Evolutionary conservation across 2,888 invertebrate species (phyloP), one percentile per base, ranked within the genome.

Genomic region (Opisthograptis luteolata): DNA sequence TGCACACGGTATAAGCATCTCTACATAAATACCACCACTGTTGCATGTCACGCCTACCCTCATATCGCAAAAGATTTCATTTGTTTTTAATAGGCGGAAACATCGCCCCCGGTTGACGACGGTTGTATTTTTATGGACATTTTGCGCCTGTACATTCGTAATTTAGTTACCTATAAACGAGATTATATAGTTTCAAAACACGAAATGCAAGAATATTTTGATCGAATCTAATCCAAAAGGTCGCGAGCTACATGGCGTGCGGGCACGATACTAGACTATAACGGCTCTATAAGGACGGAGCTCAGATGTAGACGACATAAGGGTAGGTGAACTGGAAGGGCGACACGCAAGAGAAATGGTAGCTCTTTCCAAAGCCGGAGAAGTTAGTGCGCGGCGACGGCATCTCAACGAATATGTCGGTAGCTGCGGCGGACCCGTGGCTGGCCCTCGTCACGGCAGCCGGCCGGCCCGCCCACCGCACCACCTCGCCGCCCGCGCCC

Each of bases 311-410:
- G 8, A 90, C 90, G 42, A 90, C 87, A 62, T 90, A 82, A 3
- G 90, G 90, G 63, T 89, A 90, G 7, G 83, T 87, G 70, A 90
- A 90, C 60, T 89, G 87, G 70, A 90, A 90, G 54, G 90, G 90
- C 66, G 90, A 90, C 78, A 90, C 90, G 77, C 90, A 90, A 79
- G 90, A 90, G 87, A 84, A 88, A 76, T 90, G 90, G 81, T 90
- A 90, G 73, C 87, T 89, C 64, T 89, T 88, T 73, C 90, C 90
- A 76, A 90, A 89, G 83, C 88, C 87, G 61, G 90, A 79, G 68
- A 90, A 90, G 85, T 85, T 87, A 66, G 84, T 79, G 81, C 84
- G 82, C 75, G 81, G 77, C 79, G 87, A 84, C 81, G 87, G 88
- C 83, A 89, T 79, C 68, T 84, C 82, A 67, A 88, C 80, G 72